Conservation (phyloP, 2,797 vertebrate genomes). For the Eupleurogrammus muticus region DNA sequence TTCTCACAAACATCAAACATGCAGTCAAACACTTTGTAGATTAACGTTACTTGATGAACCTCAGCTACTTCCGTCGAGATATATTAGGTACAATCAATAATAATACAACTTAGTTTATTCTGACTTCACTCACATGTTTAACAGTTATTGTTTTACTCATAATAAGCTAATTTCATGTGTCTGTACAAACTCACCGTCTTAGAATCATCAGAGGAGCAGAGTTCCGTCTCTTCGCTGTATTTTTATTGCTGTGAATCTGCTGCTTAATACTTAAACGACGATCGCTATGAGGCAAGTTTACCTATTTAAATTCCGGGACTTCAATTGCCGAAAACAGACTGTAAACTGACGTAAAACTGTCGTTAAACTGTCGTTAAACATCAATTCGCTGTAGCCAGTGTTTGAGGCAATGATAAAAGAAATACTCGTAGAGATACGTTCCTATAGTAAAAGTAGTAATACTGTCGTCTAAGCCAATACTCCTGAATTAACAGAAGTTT, state of each 20-base stretch:
- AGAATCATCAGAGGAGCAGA: neutral
- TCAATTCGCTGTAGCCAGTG: neutral
- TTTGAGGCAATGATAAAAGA: too few relatives aligned
- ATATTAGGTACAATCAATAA: too few relatives aligned
- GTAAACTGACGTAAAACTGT: constrained; percentile 3
- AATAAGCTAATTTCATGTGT: neutral
- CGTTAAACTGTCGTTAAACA: constrained; percentile 27
- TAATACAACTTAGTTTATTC: too few relatives aligned
- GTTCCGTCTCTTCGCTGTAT: neutral
- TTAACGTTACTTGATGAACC: neutral
- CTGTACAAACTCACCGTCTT: constrained; percentile 33
- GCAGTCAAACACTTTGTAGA: neutral
- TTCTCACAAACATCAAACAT: neutral
- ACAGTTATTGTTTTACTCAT: neutral
- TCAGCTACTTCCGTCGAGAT: too few relatives aligned
- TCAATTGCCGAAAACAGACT: constrained; percentile 16
- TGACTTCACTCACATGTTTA: neutral
- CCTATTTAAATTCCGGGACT: constrained; percentile 35
- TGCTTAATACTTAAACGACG: too few relatives aligned
- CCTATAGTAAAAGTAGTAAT: too few relatives aligned
- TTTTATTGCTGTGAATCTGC: rapidly evolving
- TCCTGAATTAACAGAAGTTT: too few relatives aligned
- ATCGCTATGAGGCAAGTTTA: neutral
- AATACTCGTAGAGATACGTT: too few relatives aligned
- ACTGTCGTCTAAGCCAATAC: too few relatives aligned